Percentiles rank a stretch among this genome's conserved stretches.
phyloP scores from a whole-genome alignment of 1,140 invertebrate species.

The Glomeris maerens region DNA sequence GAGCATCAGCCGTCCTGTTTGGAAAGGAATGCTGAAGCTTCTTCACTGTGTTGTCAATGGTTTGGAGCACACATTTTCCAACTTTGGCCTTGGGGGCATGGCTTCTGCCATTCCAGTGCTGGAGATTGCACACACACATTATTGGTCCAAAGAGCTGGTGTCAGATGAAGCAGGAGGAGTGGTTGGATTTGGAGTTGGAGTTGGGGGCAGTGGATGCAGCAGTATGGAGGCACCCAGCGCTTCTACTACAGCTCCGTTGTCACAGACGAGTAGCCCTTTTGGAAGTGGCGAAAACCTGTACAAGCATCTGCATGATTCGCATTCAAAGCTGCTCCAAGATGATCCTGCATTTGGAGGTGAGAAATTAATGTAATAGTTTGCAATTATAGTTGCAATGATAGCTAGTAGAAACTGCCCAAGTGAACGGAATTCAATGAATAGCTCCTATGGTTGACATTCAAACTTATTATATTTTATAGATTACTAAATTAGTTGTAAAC shows the following conservation, averaged over 20 bases:
- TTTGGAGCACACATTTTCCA: conserved; percentile 78
- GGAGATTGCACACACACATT: conserved; percentile 97
- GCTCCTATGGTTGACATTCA: too few species aligned
- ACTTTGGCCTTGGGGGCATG: conserved; percentile 91
- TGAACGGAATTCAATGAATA: too few species aligned
- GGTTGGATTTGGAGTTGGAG: conserved; percentile 19
- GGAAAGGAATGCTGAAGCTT: conserved; percentile 93
- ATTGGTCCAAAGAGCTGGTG: conserved; percentile 71
- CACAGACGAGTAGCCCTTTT: conserved; percentile 48
- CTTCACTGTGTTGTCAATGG: conserved; percentile 77
- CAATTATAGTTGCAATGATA: too few species aligned
- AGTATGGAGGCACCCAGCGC: too few species aligned
- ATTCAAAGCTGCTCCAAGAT: too few species aligned
- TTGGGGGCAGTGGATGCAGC: conserved; percentile 2
- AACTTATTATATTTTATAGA: too few species aligned
- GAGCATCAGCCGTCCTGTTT: conserved; percentile 74
- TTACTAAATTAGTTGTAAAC: too few species aligned
- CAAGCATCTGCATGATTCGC: conserved; percentile 9
- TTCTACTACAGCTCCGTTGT: too few species aligned
- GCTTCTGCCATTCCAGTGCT: conserved; percentile 91
- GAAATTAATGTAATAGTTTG: too few species aligned
- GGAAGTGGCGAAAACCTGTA: conserved; percentile 57
- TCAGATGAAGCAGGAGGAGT: conserved; percentile 19
- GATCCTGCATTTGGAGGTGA: too few species aligned
- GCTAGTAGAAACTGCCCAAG: too few species aligned